These are phyloP conservation scores for Sialis lutaria DNA, from an alignment of 2,888 invertebrate species.

Conservation along the genomic window DNA sequence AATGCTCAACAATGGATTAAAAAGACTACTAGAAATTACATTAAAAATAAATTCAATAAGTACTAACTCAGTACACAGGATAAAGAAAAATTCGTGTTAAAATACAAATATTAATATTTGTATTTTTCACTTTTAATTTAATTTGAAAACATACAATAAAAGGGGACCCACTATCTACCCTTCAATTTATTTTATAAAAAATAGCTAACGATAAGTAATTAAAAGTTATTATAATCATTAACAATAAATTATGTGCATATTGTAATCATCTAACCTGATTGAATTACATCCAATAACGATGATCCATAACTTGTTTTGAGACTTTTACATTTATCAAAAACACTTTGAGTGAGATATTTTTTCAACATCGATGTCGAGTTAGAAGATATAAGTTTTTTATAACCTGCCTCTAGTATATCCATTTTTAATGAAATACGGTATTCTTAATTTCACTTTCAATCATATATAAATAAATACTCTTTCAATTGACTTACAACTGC, in stretches of 20 bases:
- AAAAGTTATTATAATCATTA: not conserved
- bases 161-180: not conserved
- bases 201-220: too few species aligned
- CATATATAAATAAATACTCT: too few species aligned
- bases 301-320: conserved; percentile 38
- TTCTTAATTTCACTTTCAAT: too few species aligned
- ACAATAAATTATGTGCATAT: not conserved
- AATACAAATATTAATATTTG: too few species aligned
- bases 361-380: conserved; percentile 43
- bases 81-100: too few species aligned
- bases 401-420: conserved; percentile 27
- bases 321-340: conserved; percentile 34
- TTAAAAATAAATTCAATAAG: too few species aligned
- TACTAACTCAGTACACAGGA: too few species aligned
- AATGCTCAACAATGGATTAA: too few species aligned
- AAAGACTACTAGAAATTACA: too few species aligned
- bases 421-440: too few species aligned
- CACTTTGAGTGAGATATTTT: conserved; percentile 35
- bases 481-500: too few species aligned
- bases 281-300: conserved; percentile 42
- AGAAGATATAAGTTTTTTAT: conserved; percentile 25
- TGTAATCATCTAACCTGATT: conserved; percentile 31
- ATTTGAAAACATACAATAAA: not conserved
- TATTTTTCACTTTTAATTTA: not conserved
- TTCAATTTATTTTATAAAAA: not conserved